phyloP scores from a whole-genome alignment of 2,113 vertebrate species.

The Rhabdomys dilectus region DNA sequence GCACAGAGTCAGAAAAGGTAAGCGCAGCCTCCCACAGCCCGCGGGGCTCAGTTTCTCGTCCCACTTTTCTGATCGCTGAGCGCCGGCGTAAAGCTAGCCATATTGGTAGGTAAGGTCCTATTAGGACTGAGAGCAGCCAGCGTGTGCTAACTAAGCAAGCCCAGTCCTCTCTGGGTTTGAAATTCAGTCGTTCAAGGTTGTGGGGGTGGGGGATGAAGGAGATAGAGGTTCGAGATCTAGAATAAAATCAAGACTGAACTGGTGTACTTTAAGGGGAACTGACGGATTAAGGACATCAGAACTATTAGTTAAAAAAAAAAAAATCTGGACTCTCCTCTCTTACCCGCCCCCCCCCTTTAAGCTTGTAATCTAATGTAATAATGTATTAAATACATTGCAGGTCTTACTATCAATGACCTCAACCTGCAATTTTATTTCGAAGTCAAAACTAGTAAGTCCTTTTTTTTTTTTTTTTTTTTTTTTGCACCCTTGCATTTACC shows the following conservation, averaged over 20 bases:
- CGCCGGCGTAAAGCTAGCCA: conserved; percentile 63
- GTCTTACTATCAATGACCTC: neutral
- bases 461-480: conserved; percentile 14
- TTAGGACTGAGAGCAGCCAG: neutral
- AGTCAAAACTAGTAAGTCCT: conserved; percentile 38
- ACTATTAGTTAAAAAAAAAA: neutral
- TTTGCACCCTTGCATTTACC: conserved; percentile 36
- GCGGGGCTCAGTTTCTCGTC: fast-evolving
- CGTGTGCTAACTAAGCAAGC: neutral
- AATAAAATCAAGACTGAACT: neutral
- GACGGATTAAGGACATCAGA: conserved; percentile 14
- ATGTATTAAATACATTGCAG: conserved; percentile 9
- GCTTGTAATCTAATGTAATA: conserved; percentile 34
- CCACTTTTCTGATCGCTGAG: neutral
- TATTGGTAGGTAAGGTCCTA: conserved; percentile 62
- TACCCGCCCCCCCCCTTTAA: neutral
- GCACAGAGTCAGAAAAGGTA: conserved; percentile 74
- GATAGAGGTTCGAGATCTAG: neutral
- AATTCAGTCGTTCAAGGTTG: neutral
- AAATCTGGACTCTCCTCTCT: conserved; percentile 25
- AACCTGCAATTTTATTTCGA: conserved; percentile 51
- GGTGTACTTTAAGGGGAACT: conserved; percentile 19
- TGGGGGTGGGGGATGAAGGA: neutral
- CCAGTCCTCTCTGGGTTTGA: neutral
- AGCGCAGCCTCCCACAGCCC: neutral